Evolutionary conservation across 1,140 invertebrate genomes (phyloP), one percentile per base, ranked within the genome.

Genomic region (Hesperophylax magnus): DNA sequence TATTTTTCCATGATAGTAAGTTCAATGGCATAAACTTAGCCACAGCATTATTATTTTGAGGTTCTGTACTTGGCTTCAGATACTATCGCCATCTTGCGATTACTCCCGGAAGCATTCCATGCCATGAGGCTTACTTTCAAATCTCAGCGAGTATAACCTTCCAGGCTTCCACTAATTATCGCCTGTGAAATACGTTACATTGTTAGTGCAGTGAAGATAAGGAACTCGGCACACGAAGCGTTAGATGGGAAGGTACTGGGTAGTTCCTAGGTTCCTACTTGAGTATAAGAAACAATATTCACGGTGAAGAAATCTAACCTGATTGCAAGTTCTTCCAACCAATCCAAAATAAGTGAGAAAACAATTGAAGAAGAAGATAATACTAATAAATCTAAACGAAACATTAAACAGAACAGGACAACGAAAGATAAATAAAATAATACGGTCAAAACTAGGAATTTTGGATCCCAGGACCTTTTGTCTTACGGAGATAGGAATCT

Each of bases 21-120:
- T 34, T 34, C 34, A 47, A 47, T 14, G 39, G 11, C 39, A 47
- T 47, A 47, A 47, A 47, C 14, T 47, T 3, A 47, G 39, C 4
- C 5, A 14, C 9, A 47, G 9, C 39, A 0, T 18, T 31, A 34
- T n/a, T 31, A 6, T 67, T 34, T 7, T 9, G 24, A 34, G 63
- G 5, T 67, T 67, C 61, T 7, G 61, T 58, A 27, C 27, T 27
- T 27, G 6, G 56, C n/a, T 67, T 47, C 27, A 67, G 20, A 72
- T 4, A 22, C 39, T 72, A 76, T 76, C 72, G 20, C 72, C 72
- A 61, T 61, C 72, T 76, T 39, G 53, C 72, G 72, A 76, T 76
- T 54, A 27, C 2, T 34, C 54, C 72, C 53, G 72, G 72, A 76
- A 76, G 72, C 72, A 53, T 39, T 20, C 39, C 39, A 53, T 14